Conservation (phyloP, 1,140 invertebrate species). For the Plodia interpunctella region DNA sequence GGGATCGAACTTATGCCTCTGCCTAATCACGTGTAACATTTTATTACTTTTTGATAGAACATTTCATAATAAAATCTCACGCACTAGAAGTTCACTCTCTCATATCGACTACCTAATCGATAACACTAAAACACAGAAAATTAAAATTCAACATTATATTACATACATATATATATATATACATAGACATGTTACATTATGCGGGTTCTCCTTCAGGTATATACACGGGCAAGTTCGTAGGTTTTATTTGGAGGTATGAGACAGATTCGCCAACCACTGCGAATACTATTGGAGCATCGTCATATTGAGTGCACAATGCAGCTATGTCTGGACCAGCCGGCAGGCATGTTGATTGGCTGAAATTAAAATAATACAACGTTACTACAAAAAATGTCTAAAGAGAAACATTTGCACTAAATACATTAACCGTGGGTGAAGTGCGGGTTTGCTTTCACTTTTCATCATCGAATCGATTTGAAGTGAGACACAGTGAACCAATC, state of each 20-base stretch:
- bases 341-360: slow-evolving; percentile 40
- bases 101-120: neutral
- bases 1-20: too few species aligned
- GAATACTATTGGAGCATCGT: slow-evolving; percentile 47
- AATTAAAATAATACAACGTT: slow-evolving; percentile 28
- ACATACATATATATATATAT: too few species aligned
- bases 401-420: too few species aligned
- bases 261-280: slow-evolving; percentile 49
- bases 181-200: neutral
- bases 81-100: too few species aligned
- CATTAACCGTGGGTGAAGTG: too few species aligned
- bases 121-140: neutral
- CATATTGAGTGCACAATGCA: slow-evolving; percentile 36
- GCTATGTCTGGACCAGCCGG: slow-evolving; percentile 41
- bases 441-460: too few species aligned
- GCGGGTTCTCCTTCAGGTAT: slow-evolving; percentile 25
- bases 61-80: too few species aligned
- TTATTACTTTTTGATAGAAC: too few species aligned
- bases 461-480: too few species aligned
- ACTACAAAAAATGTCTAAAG: slow-evolving; percentile 7
- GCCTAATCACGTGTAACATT: too few species aligned
- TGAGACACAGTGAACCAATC: too few species aligned
- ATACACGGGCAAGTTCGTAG: slow-evolving; percentile 45
- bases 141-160: too few species aligned
- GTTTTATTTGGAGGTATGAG: slow-evolving; percentile 55